Conservation (phyloP, 2,113 vertebrate genomes). For the Apaloderma vittatum region DNA sequence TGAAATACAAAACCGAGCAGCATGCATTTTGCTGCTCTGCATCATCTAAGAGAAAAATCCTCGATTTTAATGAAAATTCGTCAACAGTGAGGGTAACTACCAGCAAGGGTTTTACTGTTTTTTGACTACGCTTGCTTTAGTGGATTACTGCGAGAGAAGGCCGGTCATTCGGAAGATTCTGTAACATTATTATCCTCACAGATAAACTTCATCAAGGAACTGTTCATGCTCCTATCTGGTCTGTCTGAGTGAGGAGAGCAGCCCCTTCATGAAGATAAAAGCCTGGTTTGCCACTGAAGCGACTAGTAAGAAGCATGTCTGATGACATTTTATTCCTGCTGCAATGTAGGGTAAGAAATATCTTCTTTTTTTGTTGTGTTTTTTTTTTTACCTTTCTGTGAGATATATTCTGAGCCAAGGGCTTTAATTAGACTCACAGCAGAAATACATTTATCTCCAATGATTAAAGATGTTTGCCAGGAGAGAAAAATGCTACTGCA, state of each 20-base stretch:
- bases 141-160: slow-evolving; percentile 70
- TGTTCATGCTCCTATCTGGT: slow-evolving; percentile 26
- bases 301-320: slow-evolving; percentile 84
- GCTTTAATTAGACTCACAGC: slow-evolving; percentile 5
- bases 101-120: slow-evolving; percentile 44
- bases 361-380: background rate
- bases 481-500: background rate
- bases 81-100: slow-evolving; percentile 61
- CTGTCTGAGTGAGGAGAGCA: slow-evolving; percentile 64
- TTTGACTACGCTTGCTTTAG: slow-evolving; percentile 25
- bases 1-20: slow-evolving; percentile 11
- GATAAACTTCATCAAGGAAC: slow-evolving; percentile 61
- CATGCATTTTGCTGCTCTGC: slow-evolving; percentile 47
- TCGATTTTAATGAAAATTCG: slow-evolving; percentile 55
- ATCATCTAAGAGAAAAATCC: slow-evolving; percentile 45
- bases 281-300: slow-evolving; percentile 67
- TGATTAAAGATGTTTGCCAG: slow-evolving; percentile 1
- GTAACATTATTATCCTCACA: background rate
- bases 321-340: slow-evolving; percentile 83
- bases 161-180: slow-evolving; percentile 41
- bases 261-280: slow-evolving; percentile 73
- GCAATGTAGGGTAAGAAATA: slow-evolving; percentile 85
- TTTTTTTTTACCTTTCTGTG: background rate
- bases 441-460: background rate
- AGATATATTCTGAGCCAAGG: background rate